These are phyloP conservation scores for Drosophila truncata DNA, from an alignment of 1,140 invertebrate species.

Conservation along the genomic window DNA sequence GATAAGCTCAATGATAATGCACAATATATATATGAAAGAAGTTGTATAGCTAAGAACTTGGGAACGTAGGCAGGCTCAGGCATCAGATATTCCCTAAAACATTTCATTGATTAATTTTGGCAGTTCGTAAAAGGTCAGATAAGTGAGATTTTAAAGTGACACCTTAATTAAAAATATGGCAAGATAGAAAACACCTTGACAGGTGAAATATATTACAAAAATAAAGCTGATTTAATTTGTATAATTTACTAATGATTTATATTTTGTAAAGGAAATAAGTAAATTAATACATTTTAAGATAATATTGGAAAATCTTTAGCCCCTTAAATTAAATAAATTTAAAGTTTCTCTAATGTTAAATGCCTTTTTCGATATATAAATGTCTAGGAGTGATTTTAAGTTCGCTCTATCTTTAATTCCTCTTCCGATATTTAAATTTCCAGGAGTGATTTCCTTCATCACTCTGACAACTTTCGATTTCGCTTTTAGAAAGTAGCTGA, in stretches of 20 bases:
- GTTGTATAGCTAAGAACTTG: too few relatives aligned
- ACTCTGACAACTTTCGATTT: constrained; percentile 55
- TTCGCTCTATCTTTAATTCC: neutral
- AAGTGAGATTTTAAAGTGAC: neutral
- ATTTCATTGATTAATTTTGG: neutral
- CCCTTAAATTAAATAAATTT: too few relatives aligned
- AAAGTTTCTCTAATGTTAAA: too few relatives aligned
- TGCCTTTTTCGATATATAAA: too few relatives aligned
- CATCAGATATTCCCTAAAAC: neutral
- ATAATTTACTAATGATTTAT: neutral
- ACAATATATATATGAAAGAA: too few relatives aligned
- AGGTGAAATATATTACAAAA: neutral
- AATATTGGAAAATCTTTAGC: too few relatives aligned
- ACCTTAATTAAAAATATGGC: neutral
- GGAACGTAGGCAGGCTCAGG: too few relatives aligned
- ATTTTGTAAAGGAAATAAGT: neutral
- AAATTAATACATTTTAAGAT: too few relatives aligned
- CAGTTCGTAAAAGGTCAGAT: neutral
- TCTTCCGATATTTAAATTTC: constrained; percentile 20
- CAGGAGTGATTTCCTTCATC: constrained; percentile 30
- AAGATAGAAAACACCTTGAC: neutral
- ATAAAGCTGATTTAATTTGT: neutral
- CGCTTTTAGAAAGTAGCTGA: constrained; percentile 60
- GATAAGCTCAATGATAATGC: neutral
- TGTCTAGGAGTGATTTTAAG: neutral